phyloP scores from a whole-genome alignment of 92 coral and sea anemone genomes.

The Parazoanthus swiftii region DNA sequence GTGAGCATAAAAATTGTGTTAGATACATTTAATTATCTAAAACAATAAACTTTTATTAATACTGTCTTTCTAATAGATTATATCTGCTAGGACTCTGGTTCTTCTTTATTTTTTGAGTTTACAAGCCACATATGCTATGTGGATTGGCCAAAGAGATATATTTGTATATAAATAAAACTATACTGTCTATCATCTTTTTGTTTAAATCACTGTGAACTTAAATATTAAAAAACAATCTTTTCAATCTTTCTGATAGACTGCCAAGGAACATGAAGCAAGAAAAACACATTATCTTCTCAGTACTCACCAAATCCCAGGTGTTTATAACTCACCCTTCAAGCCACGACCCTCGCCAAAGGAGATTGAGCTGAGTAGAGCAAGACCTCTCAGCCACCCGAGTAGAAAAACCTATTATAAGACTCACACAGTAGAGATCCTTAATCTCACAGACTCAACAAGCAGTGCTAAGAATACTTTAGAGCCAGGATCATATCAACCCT shows the following conservation, averaged over 20 bases:
- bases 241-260: constrained; percentile 51
- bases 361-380: constrained; percentile 66
- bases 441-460: constrained; percentile 24
- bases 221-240: too few species aligned
- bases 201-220: too few species aligned
- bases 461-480: constrained; percentile 35
- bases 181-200: too few species aligned
- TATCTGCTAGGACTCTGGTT: too few species aligned
- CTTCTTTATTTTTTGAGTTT: too few species aligned
- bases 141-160: too few species aligned
- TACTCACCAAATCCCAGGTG: constrained; percentile 91
- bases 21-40: too few species aligned
- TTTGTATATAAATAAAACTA: too few species aligned
- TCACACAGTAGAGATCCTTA: constrained; percentile 58
- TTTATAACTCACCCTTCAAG: constrained; percentile 82
- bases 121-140: too few species aligned
- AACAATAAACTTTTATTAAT: too few species aligned
- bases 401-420: constrained; percentile 50
- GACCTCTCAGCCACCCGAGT: constrained; percentile 65
- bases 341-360: constrained; percentile 73
- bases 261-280: constrained; percentile 69
- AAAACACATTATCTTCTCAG: constrained; percentile 86
- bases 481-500: constrained; percentile 51
- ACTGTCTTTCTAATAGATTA: too few species aligned
- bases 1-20: too few species aligned